phyloP scores from a whole-genome alignment of 2,888 invertebrate species.

The Pseudeuparius sepicola region DNA sequence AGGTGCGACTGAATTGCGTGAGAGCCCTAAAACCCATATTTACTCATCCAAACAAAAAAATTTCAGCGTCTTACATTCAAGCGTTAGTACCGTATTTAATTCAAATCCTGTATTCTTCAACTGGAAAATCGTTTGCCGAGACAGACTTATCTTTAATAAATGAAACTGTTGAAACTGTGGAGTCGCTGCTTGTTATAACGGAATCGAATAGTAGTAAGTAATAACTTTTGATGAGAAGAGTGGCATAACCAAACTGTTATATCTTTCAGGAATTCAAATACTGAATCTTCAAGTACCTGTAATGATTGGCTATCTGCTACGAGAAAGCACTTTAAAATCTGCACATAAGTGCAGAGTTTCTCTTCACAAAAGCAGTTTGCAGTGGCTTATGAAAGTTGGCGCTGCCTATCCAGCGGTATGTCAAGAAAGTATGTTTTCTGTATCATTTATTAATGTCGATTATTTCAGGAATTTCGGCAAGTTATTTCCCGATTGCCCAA shows the following conservation, averaged over 20 bases:
- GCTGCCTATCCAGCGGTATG: constrained; percentile 79
- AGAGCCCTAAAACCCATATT: constrained; percentile 72
- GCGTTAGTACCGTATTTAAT: constrained; percentile 70
- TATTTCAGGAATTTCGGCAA: constrained; percentile 80
- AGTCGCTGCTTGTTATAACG: constrained; percentile 62
- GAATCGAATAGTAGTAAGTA: constrained; percentile 70
- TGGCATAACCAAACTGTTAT: not conserved
- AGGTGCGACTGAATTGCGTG: constrained; percentile 68
- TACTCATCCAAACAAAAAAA: constrained; percentile 55
- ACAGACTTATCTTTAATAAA: constrained; percentile 60
- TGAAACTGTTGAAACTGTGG: constrained; percentile 65
- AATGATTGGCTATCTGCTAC: constrained; percentile 74
- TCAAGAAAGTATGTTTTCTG: not conserved
- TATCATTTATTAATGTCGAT: not conserved
- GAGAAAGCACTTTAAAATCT: constrained; percentile 51
- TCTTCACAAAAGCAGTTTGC: constrained; percentile 81
- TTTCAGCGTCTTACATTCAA: constrained; percentile 72
- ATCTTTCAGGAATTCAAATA: constrained; percentile 72
- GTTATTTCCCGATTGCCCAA: constrained; percentile 79
- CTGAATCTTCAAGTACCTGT: constrained; percentile 83
- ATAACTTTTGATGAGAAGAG: too few relatives aligned
- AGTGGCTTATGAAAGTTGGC: constrained; percentile 84
- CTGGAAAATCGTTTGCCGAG: constrained; percentile 52
- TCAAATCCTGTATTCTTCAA: constrained; percentile 59
- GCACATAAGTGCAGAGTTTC: constrained; percentile 54